These are phyloP conservation scores for Pangasianodon gigas DNA, from an alignment of 2,113 vertebrate species.

Conservation along the genomic window DNA sequence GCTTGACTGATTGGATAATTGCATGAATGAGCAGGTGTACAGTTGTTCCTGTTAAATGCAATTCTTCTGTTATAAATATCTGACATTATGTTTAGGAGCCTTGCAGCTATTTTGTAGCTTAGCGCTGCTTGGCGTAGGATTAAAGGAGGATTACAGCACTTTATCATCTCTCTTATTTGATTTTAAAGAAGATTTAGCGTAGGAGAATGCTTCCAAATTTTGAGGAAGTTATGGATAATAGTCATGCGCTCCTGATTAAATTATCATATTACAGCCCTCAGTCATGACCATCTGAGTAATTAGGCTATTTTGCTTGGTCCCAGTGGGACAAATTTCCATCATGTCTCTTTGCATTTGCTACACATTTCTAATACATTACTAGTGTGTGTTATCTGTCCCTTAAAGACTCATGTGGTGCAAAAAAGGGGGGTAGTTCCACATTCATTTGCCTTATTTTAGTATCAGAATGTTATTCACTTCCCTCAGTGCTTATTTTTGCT, in stretches of 20 bases:
- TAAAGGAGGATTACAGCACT: not conserved
- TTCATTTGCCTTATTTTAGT: not conserved
- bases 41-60: too few species aligned
- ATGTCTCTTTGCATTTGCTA: too few species aligned
- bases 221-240: constrained; percentile 2
- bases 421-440: not conserved
- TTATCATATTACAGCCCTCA: not conserved
- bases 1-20: not conserved
- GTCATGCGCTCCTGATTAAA: not conserved
- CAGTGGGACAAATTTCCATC: not conserved
- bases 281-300: constrained; percentile 13
- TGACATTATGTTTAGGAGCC: constrained; percentile 32
- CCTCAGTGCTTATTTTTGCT: too few species aligned
- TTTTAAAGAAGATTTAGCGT: not conserved
- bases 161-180: not conserved
- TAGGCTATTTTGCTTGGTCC: not conserved
- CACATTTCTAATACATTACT: not conserved
- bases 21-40: not conserved
- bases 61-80: constrained; percentile 41
- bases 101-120: constrained; percentile 1
- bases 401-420: not conserved
- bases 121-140: not conserved
- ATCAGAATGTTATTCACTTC: not conserved
- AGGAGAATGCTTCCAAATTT: not conserved
- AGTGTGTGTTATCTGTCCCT: too few species aligned